These are phyloP conservation scores for Ctenomys sociabilis DNA, from an alignment of 2,113 vertebrate genomes.

Conservation along the genomic window DNA sequence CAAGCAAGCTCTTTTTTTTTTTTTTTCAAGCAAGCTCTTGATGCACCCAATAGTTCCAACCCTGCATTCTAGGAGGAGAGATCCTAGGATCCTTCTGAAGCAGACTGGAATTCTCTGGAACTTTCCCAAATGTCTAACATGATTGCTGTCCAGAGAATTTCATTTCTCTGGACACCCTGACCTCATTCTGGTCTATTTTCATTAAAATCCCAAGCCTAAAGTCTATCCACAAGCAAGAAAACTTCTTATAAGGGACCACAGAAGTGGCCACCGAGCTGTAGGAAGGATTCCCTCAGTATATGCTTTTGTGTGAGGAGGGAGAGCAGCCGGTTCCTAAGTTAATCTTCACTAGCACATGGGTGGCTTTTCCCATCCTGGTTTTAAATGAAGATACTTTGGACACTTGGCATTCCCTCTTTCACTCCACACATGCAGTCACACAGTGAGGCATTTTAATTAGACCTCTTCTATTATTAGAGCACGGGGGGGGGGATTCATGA, in stretches of 20 bases:
- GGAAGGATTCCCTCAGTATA: constrained; percentile 23
- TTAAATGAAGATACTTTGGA: constrained; percentile 55
- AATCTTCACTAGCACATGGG: constrained; percentile 2
- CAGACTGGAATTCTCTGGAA: background rate
- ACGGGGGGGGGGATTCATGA: background rate
- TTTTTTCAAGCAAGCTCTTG: too few relatives aligned
- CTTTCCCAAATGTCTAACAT: accelerated
- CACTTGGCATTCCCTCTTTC: background rate
- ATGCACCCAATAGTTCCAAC: background rate
- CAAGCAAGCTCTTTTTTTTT: too few relatives aligned
- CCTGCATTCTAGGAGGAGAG: background rate
- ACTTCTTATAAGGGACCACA: background rate
- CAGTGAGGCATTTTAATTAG: constrained; percentile 38
- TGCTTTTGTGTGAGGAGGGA: background rate
- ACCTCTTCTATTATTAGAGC: background rate
- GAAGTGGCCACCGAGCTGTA: background rate
- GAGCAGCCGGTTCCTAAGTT: background rate
- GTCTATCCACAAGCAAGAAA: background rate
- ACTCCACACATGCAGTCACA: background rate
- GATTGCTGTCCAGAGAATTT: background rate
- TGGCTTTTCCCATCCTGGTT: background rate
- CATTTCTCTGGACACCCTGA: background rate
- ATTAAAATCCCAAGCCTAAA: background rate
- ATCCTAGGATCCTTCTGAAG: background rate
- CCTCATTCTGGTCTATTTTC: background rate